These are phyloP conservation scores for Campaea margaritaria DNA, from an alignment of 2,888 invertebrate genomes.

Conservation along the genomic window DNA sequence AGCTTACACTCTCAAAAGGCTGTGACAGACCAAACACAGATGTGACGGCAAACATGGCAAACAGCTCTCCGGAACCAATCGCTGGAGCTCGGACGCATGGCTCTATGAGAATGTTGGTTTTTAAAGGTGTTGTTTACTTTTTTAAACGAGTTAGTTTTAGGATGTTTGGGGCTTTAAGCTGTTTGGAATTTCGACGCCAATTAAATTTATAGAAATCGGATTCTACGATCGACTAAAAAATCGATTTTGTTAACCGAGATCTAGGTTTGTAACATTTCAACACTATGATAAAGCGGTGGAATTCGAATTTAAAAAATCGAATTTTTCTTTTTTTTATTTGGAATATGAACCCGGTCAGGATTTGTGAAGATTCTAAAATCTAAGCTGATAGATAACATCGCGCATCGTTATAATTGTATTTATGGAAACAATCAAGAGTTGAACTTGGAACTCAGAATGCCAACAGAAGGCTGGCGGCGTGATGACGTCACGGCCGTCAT, in stretches of 20 bases:
- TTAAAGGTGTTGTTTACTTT: constrained; percentile 59
- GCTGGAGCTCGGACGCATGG: constrained; percentile 52
- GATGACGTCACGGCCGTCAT: constrained; percentile 42
- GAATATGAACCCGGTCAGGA: not conserved
- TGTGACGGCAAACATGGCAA: constrained; percentile 68
- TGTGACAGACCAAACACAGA: constrained; percentile 81
- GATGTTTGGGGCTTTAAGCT: not conserved
- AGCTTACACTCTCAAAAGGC: constrained; percentile 75
- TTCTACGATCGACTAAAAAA: not conserved
- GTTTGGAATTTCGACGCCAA: not conserved
- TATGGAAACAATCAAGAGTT: not conserved
- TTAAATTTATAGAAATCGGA: not conserved
- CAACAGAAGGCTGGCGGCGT: not conserved
- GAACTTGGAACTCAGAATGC: not conserved
- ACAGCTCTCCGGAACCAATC: constrained; percentile 71
- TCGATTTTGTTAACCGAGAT: not conserved
- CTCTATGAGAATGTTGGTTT: constrained; percentile 68
- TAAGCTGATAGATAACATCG: not conserved
- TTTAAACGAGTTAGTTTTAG: constrained; percentile 42
- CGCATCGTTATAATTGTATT: too few species aligned
- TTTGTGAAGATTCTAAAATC: not conserved
- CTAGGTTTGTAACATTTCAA: too few species aligned
- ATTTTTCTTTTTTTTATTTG: not conserved
- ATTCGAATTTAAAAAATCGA: not conserved
- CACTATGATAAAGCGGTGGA: too few species aligned